Conservation (phyloP, 2,113 vertebrate genomes). For the Vulpes ferrilata region DNA sequence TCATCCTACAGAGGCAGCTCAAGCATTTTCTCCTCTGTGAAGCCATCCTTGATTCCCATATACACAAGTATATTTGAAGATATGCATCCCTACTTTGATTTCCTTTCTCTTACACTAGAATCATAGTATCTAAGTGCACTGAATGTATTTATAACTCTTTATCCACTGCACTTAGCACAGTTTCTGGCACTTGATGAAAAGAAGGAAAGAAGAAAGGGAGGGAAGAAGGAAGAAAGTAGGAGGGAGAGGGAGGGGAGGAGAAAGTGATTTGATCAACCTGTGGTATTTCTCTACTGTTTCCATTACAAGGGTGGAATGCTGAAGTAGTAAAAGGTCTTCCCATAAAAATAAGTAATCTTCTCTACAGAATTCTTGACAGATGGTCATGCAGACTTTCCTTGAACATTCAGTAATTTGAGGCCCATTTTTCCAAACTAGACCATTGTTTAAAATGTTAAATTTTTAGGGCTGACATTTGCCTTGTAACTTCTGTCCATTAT, state of each 20-base stretch:
- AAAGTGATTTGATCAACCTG: not conserved
- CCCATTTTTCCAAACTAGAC: constrained; percentile 55
- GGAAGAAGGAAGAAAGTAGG: accelerated
- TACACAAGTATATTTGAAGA: not conserved
- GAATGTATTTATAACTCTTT: not conserved
- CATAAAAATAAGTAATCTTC: constrained; percentile 33
- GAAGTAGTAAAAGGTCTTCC: not conserved
- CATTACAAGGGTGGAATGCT: not conserved
- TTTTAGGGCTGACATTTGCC: constrained; percentile 51
- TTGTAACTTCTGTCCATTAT: not conserved
- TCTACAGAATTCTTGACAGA: constrained; percentile 64
- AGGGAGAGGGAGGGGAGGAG: accelerated
- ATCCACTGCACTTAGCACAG: not conserved
- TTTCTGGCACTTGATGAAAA: not conserved
- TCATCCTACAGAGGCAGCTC: not conserved
- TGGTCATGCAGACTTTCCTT: constrained; percentile 61
- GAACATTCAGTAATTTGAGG: constrained; percentile 48
- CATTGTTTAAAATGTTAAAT: constrained; percentile 50
- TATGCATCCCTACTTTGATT: not conserved
- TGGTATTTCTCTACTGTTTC: constrained; percentile 26
- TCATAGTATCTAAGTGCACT: not conserved
- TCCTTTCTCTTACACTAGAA: not conserved
- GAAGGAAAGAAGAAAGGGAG: not conserved
- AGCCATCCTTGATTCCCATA: not conserved
- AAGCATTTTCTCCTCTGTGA: not conserved